These are phyloP conservation scores for Heliconius aoede DNA, from an alignment of 2,888 invertebrate genomes.

Conservation along the genomic window DNA sequence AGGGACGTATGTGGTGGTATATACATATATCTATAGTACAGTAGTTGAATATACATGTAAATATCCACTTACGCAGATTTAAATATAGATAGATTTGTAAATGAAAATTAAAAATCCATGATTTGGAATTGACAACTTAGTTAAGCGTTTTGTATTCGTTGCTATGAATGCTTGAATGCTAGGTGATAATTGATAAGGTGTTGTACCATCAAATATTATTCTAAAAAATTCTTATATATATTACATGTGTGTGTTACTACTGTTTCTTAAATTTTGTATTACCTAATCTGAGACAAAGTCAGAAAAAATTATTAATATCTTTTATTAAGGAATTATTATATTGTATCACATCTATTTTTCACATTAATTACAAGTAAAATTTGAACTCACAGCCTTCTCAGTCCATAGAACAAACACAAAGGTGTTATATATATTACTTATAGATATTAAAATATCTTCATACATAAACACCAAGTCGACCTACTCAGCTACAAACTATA, in stretches of 20 bases:
- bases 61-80: constrained; percentile 53
- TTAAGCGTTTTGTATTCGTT: neutral
- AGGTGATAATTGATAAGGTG: neutral
- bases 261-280: too few relatives aligned
- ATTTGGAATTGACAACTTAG: neutral
- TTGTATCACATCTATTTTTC: neutral
- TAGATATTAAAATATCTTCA: too few relatives aligned
- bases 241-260: too few relatives aligned
- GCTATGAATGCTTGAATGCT: neutral
- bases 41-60: constrained; percentile 50
- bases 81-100: constrained; percentile 51
- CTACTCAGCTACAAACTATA: neutral
- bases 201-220: neutral
- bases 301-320: too few relatives aligned
- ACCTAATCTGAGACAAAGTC: too few relatives aligned
- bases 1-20: constrained; percentile 63
- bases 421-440: too few relatives aligned
- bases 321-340: too few relatives aligned
- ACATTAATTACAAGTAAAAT: neutral
- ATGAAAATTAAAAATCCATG: constrained; percentile 36
- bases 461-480: neutral
- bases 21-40: constrained; percentile 44
- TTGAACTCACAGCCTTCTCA: neutral
- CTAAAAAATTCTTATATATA: too few relatives aligned
- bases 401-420: neutral